Percentiles rank a stretch among this genome's conserved stretches.
Evolutionary conservation across 2,113 vertebrate genomes (phyloP).

Genomic region (Typhlomys cinereus): DNA sequence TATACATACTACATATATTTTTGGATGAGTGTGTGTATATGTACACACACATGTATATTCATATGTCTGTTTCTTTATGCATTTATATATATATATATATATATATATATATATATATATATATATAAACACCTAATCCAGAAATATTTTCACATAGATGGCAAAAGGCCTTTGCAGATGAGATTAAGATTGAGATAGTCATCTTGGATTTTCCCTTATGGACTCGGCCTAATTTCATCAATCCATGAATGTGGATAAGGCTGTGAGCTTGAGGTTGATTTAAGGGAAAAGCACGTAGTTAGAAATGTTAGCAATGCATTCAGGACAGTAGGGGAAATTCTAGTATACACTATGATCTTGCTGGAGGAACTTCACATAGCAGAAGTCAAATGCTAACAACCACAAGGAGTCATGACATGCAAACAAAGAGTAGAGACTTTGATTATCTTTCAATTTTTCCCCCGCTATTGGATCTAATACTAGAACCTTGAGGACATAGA

Average conservation of each 20-base stretch:
- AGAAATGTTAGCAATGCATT: background rate
- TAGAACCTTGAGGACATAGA: background rate
- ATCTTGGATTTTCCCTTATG: background rate
- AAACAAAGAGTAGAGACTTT: background rate
- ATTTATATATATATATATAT: too few relatives aligned
- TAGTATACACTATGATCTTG: background rate
- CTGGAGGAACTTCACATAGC: background rate
- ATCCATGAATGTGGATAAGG: background rate
- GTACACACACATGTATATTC: too few relatives aligned
- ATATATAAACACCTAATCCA: background rate
- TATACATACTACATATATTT: too few relatives aligned
- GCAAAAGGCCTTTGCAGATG: background rate
- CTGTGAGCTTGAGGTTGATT: too few relatives aligned
- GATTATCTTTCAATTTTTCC: background rate
- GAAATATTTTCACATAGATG: background rate
- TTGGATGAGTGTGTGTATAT: too few relatives aligned
- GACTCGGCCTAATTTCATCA: background rate
- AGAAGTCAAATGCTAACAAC: background rate
- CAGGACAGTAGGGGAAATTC: background rate
- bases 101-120: background rate
- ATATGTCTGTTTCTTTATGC: too few relatives aligned
- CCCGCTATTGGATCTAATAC: background rate
- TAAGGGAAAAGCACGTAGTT: background rate
- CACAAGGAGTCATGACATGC: background rate
- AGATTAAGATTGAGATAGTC: background rate